Evolutionary conservation across 1,140 invertebrate genomes (phyloP), one percentile per base, ranked within the genome.

Genomic region (Zaprionus lachaisei): DNA sequence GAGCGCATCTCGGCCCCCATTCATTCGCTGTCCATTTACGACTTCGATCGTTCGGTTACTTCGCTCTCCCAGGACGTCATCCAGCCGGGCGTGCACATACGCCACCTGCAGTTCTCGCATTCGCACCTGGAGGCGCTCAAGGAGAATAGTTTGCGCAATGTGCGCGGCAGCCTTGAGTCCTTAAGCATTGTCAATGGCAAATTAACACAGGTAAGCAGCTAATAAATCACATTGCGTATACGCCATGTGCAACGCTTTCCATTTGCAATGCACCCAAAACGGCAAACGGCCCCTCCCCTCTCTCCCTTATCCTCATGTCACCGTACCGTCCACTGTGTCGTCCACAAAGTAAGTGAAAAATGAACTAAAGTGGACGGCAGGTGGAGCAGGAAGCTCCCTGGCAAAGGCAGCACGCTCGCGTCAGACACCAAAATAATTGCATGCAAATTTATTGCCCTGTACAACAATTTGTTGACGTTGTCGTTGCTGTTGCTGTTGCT

Each of bases 21-120:
- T 49, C 96, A 98, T 89, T 98, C 97, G 28, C 94, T 98, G 79
- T 97, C 96, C 79, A 95, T 98, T 76, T 98, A 97, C 93, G 97
- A 97, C 91, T 94, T 98, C 71, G 97, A 98, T 93, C 95, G 95
- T 74, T 95, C 94, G 54, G 95, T 97, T 28, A 96, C 95, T 14
- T 94, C 95, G 69, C 94, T 98, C 51, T 95, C 95, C 51, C 93
- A 95, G 49, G 94, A 95, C 57, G 93, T 96, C 44, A 97, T 98
- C 91, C 96, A 96, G 57, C 77, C 92, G 14, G 95, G 95, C 74
- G 94, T 96, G 49, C 95, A 95, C 73, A 96, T 98, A 82, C 95
- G 95, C 60, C 96, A 97, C 93, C 94, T 98, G 64, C 96, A 97
- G 93, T 96, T 97, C 83, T 97, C 97, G 3, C 96, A 97, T 92